phyloP scores from a whole-genome alignment of 2,113 vertebrate species.

The Nycticorax nycticorax region DNA sequence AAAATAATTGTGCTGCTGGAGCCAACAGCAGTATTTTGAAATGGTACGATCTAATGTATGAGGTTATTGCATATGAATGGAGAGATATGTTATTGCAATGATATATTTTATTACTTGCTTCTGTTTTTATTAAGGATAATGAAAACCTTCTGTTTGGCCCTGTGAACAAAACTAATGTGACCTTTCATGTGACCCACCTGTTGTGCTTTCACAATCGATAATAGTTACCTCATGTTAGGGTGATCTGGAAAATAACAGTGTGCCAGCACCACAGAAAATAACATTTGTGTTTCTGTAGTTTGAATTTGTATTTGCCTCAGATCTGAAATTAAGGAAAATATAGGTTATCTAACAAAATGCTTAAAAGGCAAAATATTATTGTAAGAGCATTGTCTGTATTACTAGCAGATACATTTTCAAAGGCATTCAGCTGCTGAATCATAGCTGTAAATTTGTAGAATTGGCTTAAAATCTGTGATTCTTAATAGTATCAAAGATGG shows the following conservation, averaged over 20 bases:
- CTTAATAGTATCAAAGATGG: not conserved
- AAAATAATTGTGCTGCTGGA: constrained; percentile 63
- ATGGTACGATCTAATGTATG: constrained; percentile 61
- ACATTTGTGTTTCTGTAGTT: constrained; percentile 54
- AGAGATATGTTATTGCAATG: constrained; percentile 80
- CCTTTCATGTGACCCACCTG: constrained; percentile 90
- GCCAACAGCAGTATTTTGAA: constrained; percentile 66
- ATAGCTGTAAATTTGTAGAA: constrained; percentile 9
- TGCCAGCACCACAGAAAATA: constrained; percentile 66
- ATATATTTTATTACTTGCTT: constrained; percentile 82
- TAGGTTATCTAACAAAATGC: constrained; percentile 62
- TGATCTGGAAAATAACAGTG: constrained; percentile 72
- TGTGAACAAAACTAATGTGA: constrained; percentile 82
- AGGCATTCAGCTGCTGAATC: not conserved
- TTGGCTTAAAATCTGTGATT: not conserved
- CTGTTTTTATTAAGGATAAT: constrained; percentile 89
- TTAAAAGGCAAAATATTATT: constrained; percentile 56
- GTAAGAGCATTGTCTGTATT: not conserved
- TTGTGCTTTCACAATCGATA: constrained; percentile 84
- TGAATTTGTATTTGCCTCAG: constrained; percentile 50
- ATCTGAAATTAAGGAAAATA: constrained; percentile 54
- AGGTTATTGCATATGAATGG: constrained; percentile 72
- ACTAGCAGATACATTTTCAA: not conserved
- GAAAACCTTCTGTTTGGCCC: constrained; percentile 85
- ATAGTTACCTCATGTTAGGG: constrained; percentile 80